Conservation (phyloP, 2,113 vertebrate species). For the Entosphenus tridentatus region DNA sequence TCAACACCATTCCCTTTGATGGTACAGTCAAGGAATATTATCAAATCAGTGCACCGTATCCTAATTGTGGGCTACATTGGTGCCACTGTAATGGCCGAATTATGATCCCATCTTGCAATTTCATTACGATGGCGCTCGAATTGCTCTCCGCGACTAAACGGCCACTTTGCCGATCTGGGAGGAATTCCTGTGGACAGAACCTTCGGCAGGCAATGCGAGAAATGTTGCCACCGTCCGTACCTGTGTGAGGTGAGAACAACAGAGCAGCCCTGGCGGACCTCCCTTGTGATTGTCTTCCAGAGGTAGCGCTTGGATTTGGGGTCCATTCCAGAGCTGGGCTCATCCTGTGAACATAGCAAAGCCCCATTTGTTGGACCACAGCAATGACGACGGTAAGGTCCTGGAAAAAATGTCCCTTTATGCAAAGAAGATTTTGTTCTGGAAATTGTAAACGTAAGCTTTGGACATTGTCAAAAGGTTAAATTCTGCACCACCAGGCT, state of each 20-base stretch:
- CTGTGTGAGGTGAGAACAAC: slow-evolving; percentile 29
- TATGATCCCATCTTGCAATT: not conserved
- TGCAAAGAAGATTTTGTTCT: not conserved
- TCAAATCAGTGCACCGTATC: not conserved
- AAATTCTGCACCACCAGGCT: no score
- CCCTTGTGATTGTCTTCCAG: slow-evolving; percentile 21
- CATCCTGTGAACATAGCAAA: slow-evolving; percentile 18
- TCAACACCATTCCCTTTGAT: no score
- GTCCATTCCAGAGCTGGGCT: slow-evolving; percentile 36
- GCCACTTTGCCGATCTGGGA: not conserved
- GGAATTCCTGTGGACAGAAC: not conserved
- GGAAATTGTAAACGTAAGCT: no score
- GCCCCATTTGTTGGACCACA: no score
- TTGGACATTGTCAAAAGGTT: no score
- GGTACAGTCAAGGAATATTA: no score
- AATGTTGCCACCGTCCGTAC: slow-evolving; percentile 11
- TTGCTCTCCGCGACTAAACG: not conserved
- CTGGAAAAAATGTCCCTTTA: not conserved
- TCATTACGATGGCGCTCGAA: not conserved
- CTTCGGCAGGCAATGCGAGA: no score
- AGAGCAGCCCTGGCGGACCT: slow-evolving; percentile 22
- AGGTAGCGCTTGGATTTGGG: slow-evolving; percentile 26
- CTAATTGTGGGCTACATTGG: not conserved
- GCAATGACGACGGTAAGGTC: no score
- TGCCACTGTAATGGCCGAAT: not conserved